phyloP scores from a whole-genome alignment of 2,888 invertebrate species.

The Sesamia inferens region DNA sequence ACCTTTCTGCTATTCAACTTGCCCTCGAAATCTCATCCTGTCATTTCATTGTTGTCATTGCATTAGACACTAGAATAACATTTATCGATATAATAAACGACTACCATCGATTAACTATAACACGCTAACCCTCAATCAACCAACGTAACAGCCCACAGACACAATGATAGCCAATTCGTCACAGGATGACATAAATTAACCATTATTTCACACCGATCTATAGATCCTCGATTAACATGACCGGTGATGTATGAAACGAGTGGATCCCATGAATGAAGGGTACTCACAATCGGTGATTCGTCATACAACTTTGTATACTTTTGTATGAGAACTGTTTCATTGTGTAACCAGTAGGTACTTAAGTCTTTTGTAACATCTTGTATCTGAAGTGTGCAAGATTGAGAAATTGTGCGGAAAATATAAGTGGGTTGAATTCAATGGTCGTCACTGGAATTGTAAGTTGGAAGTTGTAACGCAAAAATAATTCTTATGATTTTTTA shows the following conservation, averaged over 20 bases:
- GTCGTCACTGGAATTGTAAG: slow-evolving; percentile 27
- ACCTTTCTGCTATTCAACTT: background rate
- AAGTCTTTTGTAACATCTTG: slow-evolving; percentile 55
- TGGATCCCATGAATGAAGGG: slow-evolving; percentile 56
- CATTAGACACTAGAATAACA: slow-evolving; percentile 44
- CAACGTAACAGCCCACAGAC: slow-evolving; percentile 64
- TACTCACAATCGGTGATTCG: slow-evolving; percentile 70
- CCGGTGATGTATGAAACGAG: slow-evolving; percentile 50
- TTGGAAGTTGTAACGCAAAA: slow-evolving; percentile 22
- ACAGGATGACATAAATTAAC: slow-evolving; percentile 75
- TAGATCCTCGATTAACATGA: slow-evolving; percentile 62
- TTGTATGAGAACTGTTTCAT: slow-evolving; percentile 62
- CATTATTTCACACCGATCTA: slow-evolving; percentile 70
- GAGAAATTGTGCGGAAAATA: slow-evolving; percentile 62
- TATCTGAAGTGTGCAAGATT: slow-evolving; percentile 62
- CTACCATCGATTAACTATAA: slow-evolving; percentile 63
- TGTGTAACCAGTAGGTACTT: slow-evolving; percentile 50
- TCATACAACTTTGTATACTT: slow-evolving; percentile 68
- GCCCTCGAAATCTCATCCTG: background rate
- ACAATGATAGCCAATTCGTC: slow-evolving; percentile 70
- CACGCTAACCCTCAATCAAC: slow-evolving; percentile 57
- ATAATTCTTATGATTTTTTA: slow-evolving; percentile 37
- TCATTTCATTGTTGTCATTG: slow-evolving; percentile 37
- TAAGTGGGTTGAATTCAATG: slow-evolving; percentile 56
- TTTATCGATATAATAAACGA: slow-evolving; percentile 63